Base-by-base conservation (phyloP, 2,797 vertebrate genomes). In the Gymnocypris eckloni region DNA sequence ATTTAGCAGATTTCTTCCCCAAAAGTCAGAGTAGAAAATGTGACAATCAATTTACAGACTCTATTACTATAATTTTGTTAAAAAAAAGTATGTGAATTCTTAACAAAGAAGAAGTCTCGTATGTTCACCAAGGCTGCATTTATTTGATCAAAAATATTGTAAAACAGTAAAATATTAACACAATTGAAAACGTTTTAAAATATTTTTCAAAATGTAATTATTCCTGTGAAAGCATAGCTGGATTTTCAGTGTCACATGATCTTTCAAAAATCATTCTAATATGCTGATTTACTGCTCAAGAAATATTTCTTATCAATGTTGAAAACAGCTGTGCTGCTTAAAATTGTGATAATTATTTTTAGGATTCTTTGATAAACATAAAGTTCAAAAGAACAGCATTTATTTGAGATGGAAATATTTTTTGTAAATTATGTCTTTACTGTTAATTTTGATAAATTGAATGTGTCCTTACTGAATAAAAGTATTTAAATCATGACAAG, bases 381-480 rank as follows among this genome's bases (percentile, higher is more conserved):
- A 70, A 22, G 20, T 39, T 20, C 2, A 39, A 70, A 69, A 22
- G 16, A 41, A 39, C 20, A 70, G 20, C 37, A 43, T 43, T 43
- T 12, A 71, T 43, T 69, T 71, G 10, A 71, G 20, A 2, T 41
- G 67, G 12, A n/a, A 71, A 6, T 39, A 4, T 39, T n/a, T 71
- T 33, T 33, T 33, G 33, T 33, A 33, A 33, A 41, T 12, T 12
- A 45, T 13, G 45, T 43, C 20, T 43, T 41, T 70, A 39, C 33
- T 69, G 33, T 69, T 2, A 22, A 20, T 70, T 70, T 70, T 70
- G 18, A 70, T 22, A 11, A 12, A 70, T 71, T 71, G n/a, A 43
- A 71, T n/a, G n/a, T 71, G 43, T 71, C 20, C 39, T 43, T n/a
- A 22, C 20, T n/a, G 22, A 71, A 43, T 71, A 71, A 71, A 71